Evolutionary conservation across 1,140 invertebrate species (phyloP).

Genomic region (Aporrectodea caliginosa): DNA sequence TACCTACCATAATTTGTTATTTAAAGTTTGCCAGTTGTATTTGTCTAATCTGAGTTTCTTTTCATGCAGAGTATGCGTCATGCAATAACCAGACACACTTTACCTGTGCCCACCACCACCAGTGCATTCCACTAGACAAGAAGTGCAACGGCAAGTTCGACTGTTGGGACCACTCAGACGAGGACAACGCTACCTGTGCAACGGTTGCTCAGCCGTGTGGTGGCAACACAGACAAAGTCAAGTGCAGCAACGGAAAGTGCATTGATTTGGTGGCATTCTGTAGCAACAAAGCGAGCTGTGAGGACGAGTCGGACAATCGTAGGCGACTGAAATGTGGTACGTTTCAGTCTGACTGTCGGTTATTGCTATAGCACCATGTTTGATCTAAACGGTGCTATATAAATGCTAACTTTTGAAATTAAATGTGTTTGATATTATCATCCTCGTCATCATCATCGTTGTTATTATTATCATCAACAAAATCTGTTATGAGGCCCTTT

Average conservation of each 20-base stretch:
- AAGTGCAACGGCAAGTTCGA: conserved; percentile 61
- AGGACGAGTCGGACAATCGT: conserved; percentile 61
- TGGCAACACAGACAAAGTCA: conserved; percentile 44
- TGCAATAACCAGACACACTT: conserved; percentile 11
- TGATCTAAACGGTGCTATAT: too few relatives aligned
- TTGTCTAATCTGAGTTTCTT: too few relatives aligned
- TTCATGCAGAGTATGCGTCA: not conserved
- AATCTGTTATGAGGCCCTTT: too few relatives aligned
- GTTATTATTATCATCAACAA: conserved; percentile 71
- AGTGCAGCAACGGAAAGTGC: conserved; percentile 32
- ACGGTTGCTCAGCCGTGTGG: not conserved
- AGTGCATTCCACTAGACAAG: conserved; percentile 83
- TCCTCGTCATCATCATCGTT: conserved; percentile 22
- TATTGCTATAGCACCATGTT: too few relatives aligned
- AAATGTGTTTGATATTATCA: conserved; percentile 15
- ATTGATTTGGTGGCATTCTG: conserved; percentile 37
- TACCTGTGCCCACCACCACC: conserved; percentile 66
- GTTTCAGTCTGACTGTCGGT: too few relatives aligned
- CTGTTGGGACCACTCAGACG: conserved; percentile 84
- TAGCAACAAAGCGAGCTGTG: conserved; percentile 47
- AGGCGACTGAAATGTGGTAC: conserved; percentile 16
- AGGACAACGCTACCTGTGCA: conserved; percentile 68
- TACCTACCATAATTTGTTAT: too few relatives aligned
- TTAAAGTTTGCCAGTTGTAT: too few relatives aligned
- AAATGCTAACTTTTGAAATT: too few relatives aligned